Evolutionary conservation across 2,888 invertebrate genomes (phyloP), one percentile per base, ranked within the genome.

Genomic region (Lasiommata megera): DNA sequence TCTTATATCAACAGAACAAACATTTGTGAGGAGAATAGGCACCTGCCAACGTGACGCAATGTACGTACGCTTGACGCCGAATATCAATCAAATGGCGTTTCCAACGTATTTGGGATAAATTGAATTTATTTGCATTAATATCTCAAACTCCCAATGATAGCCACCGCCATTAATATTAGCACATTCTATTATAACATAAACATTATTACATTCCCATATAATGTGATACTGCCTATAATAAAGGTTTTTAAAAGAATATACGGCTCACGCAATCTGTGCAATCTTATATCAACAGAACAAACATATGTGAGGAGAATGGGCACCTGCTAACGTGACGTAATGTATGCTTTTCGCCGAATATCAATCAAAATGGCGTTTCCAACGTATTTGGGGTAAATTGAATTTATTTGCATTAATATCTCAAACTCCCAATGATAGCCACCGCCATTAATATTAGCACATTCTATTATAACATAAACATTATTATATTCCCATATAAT

Each of bases 1-100:
- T 46, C 46, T 46, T 46, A 31, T 31, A 46, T 46, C 46, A 46
- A 31, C 46, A 31, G 46, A 46, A 46, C 31, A 46, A 46, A 46
- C 46, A 46, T 46, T 46, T 31, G 46, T 29, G 46, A 14, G 46
- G 31, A 46, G 46, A 46, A 31, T 16, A 16, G 46, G 46, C 46
- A 46, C 46, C 46, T 46, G 46, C 46, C 46, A 46, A 46, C 29
- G 46, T 16, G 46, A 14, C 16, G 31, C 16, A 29, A 29, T 29
- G 44, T 29, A n/a, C n/a, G n/a, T n/a, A n/a, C n/a, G 44, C 9
- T 7, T 14, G 38, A n/a, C 16, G 12, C 14, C 44, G 46, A 29
- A 46, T 46, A 46, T 46, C 46, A 29, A 46, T 46, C 46, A 46
- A 46, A 46, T 31, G 29, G 46, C 16, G 46, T 46, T 31, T 31